Conservation (phyloP, 2,797 vertebrate species). For the Mormyrops boulengeri region DNA sequence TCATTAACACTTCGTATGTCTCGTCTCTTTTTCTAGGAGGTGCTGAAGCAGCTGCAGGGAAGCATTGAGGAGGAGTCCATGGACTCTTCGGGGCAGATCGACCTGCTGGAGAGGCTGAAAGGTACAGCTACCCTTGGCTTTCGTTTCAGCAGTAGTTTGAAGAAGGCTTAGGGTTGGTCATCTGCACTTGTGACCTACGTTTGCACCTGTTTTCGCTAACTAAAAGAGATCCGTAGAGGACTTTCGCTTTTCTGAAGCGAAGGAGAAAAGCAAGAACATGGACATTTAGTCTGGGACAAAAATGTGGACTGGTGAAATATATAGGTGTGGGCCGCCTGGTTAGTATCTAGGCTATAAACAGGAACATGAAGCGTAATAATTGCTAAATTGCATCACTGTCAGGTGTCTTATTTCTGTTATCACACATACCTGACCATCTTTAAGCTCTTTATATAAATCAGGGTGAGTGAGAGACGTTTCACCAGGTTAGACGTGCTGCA, state of each 20-base stretch:
- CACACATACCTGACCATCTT: background rate
- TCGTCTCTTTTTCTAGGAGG: constrained; percentile 69
- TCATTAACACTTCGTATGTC: background rate
- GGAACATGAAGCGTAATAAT: background rate
- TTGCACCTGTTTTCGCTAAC: background rate
- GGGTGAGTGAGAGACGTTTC: background rate
- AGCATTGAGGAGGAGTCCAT: constrained; percentile 90
- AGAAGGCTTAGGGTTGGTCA: background rate
- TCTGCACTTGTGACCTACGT: background rate
- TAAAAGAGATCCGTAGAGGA: background rate
- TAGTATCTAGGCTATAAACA: background rate
- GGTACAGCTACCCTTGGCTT: constrained; percentile 51
- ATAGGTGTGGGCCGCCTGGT: background rate
- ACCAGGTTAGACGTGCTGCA: background rate
- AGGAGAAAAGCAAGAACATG: background rate
- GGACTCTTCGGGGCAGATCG: constrained; percentile 80
- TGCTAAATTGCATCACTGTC: background rate
- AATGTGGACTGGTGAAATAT: background rate
- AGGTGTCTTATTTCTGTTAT: background rate
- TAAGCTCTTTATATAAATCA: background rate
- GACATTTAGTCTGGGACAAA: background rate
- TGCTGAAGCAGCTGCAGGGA: constrained; percentile 95
- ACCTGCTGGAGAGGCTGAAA: constrained; percentile 89
- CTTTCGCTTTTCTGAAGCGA: background rate
- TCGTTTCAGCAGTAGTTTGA: background rate